Conservation (phyloP, 2,797 vertebrate species). For the Peromyscus aztecus region DNA sequence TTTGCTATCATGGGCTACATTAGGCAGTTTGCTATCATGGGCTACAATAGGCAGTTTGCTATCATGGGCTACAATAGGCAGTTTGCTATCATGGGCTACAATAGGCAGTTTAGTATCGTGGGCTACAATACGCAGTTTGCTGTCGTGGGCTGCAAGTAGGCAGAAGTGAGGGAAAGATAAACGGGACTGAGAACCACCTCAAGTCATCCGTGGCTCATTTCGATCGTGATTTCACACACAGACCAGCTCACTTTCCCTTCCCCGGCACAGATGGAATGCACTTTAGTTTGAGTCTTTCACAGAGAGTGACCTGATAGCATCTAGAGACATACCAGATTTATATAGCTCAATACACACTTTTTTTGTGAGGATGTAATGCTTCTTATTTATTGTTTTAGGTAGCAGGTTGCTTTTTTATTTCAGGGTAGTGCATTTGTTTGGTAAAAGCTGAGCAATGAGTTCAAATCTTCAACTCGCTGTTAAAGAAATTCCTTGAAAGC, state of each 20-base stretch:
- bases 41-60: neutral
- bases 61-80: too few species aligned
- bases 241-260: conserved; percentile 16
- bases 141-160: neutral
- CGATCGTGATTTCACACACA: conserved; percentile 17
- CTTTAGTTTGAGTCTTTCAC: neutral
- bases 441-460: neutral
- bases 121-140: too few species aligned
- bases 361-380: conserved; percentile 34
- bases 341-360: neutral
- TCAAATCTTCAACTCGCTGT: conserved; percentile 37
- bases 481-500: conserved; percentile 89
- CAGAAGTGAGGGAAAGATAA: neutral
- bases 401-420: conserved; percentile 7
- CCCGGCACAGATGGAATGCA: neutral
- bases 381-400: conserved; percentile 52
- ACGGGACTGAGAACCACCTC: neutral
- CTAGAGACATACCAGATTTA: neutral
- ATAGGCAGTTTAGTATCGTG: neutral
- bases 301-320: conserved; percentile 18
- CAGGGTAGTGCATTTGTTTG: neutral
- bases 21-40: neutral
- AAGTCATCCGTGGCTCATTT: neutral
- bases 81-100: neutral
- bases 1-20: neutral